These are phyloP conservation scores for Andrena trimmerana DNA, from an alignment of 2,888 invertebrate genomes.

Conservation along the genomic window DNA sequence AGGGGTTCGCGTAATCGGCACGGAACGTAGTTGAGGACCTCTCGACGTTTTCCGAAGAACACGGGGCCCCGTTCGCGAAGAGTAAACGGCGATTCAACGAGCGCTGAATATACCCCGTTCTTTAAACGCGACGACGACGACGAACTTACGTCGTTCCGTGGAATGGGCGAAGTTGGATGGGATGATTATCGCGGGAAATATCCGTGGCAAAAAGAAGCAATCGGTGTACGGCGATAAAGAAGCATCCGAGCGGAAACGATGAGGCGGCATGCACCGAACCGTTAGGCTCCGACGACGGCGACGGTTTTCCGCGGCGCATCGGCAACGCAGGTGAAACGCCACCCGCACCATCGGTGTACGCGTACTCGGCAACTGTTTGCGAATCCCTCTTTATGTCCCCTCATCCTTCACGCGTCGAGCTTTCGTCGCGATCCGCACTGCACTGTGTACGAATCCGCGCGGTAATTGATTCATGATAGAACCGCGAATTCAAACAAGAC, in stretches of 20 bases:
- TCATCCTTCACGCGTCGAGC: slow-evolving; percentile 71
- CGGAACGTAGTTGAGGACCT: slow-evolving; percentile 10
- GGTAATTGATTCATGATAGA: slow-evolving; percentile 82
- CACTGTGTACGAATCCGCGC: slow-evolving; percentile 79
- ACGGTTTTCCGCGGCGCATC: slow-evolving; percentile 36
- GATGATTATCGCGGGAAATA: slow-evolving; percentile 63
- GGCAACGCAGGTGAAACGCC: slow-evolving; percentile 44
- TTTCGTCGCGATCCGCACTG: slow-evolving; percentile 74
- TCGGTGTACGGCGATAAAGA: slow-evolving; percentile 48
- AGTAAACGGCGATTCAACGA: slow-evolving; percentile 38
- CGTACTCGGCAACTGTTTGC: slow-evolving; percentile 46
- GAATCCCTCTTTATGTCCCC: slow-evolving; percentile 71
- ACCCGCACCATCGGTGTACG: slow-evolving; percentile 13
- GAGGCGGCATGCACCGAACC: slow-evolving; percentile 6
- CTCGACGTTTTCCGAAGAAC: slow-evolving; percentile 18
- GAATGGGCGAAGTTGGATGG: slow-evolving; percentile 67
- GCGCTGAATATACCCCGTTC: slow-evolving; percentile 43
- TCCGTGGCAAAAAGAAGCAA: slow-evolving; percentile 26
- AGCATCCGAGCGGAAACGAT: slow-evolving; percentile 56
- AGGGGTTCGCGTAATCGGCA: slow-evolving; percentile 10
- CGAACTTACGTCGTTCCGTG: slow-evolving; percentile 60
- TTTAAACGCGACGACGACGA: slow-evolving; percentile 49
- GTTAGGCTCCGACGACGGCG: not conserved
- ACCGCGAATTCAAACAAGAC: slow-evolving; percentile 80
- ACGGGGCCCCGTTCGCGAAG: slow-evolving; percentile 11